phyloP scores from a whole-genome alignment of 2,888 invertebrate genomes.

The Xestia ashworthii region DNA sequence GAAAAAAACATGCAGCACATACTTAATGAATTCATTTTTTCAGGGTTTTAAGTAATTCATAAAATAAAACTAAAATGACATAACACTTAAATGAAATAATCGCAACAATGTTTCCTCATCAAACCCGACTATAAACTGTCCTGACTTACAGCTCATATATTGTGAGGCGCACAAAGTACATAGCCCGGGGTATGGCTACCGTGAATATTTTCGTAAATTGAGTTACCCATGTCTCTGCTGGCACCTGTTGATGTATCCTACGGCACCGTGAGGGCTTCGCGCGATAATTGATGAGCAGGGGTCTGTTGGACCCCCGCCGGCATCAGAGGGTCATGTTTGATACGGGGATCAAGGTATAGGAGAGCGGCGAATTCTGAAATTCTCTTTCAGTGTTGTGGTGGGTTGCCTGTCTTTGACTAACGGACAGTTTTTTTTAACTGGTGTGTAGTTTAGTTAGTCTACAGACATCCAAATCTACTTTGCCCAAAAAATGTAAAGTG shows the following conservation, averaged over 20 bases:
- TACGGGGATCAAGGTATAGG: conserved; percentile 2
- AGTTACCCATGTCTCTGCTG: conserved; percentile 66
- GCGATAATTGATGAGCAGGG: conserved; percentile 81
- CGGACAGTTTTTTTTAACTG: too few species aligned
- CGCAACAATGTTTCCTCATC: conserved; percentile 1
- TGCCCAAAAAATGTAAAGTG: not conserved
- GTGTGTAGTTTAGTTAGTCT: too few species aligned
- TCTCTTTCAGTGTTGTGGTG: not conserved
- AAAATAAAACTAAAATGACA: conserved; percentile 5
- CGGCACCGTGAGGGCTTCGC: conserved; percentile 64
- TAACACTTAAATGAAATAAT: conserved; percentile 16
- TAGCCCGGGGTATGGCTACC: conserved; percentile 68
- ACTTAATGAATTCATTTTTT: not conserved
- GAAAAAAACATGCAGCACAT: not conserved
- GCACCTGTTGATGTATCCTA: conserved; percentile 82
- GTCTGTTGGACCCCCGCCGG: conserved; percentile 79
- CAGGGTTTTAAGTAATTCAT: not conserved
- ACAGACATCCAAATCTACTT: not conserved
- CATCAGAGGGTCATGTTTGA: conserved; percentile 71
- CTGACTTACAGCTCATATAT: conserved; percentile 20
- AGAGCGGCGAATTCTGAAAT: conserved; percentile 17
- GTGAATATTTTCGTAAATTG: conserved; percentile 66
- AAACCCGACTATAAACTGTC: conserved; percentile 18
- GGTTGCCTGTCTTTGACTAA: not conserved
- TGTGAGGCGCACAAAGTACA: conserved; percentile 35